Percentiles rank a stretch among this genome's conserved stretches.
phyloP scores from a whole-genome alignment of 2,797 vertebrate genomes.

The Gila robusta region DNA sequence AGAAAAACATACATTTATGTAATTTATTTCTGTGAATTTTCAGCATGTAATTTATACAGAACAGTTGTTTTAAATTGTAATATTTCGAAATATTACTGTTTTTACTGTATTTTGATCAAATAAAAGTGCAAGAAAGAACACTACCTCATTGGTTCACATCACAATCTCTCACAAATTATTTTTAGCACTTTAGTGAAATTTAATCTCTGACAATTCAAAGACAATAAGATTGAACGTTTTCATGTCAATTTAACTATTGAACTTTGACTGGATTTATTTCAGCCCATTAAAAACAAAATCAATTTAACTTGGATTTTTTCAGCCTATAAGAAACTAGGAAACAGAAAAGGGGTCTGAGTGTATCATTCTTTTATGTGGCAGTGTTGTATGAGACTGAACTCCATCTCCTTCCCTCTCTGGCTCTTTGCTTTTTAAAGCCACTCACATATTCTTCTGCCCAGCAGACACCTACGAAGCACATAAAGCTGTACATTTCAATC shows the following conservation, averaged over 20 bases:
- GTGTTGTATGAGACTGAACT: not conserved
- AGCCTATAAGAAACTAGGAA: not conserved
- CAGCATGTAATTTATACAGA: not conserved
- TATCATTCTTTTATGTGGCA: conserved; percentile 24
- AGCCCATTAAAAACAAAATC: conserved; percentile 12
- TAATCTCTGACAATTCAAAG: not conserved
- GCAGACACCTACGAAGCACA: conserved; percentile 7
- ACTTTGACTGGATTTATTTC: conserved; percentile 1
- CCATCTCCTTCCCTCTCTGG: not conserved
- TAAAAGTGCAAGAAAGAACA: not conserved
- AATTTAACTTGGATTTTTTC: conserved; percentile 14
- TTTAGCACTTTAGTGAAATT: not conserved
- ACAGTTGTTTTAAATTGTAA: not conserved
- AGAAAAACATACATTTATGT: too few species aligned
- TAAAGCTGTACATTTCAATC: conserved; percentile 42
- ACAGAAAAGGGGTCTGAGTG: conserved; percentile 20
- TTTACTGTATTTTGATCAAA: not conserved
- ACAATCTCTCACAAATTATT: not conserved
- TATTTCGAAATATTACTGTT: not conserved
- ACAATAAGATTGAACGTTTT: not conserved
- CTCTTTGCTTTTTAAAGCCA: conserved; percentile 22
- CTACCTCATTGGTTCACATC: not conserved
- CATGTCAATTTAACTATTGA: not conserved
- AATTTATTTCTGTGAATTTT: not conserved
- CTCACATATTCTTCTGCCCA: conserved; percentile 19